Conservation (phyloP, 2,888 invertebrate species). For the Troides helena region DNA sequence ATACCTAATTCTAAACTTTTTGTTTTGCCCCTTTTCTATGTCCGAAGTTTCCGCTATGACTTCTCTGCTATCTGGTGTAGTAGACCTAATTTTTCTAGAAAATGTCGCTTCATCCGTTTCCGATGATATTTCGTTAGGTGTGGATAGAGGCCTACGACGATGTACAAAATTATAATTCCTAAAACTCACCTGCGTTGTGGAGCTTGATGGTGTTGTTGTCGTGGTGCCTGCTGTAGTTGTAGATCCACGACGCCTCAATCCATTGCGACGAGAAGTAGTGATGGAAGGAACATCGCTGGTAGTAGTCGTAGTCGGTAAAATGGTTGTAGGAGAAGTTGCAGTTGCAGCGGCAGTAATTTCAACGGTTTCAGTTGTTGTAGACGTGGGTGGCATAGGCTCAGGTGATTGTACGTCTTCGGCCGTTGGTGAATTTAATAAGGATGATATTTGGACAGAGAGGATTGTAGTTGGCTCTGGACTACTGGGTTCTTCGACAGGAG, state of each 20-base stretch:
- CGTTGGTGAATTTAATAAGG: constrained; percentile 62
- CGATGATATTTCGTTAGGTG: constrained; percentile 66
- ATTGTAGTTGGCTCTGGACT: constrained; percentile 67
- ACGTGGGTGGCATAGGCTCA: constrained; percentile 46
- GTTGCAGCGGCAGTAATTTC: constrained; percentile 45
- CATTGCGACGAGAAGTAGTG: constrained; percentile 47
- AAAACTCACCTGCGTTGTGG: constrained; percentile 78
- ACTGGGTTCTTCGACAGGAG: constrained; percentile 44
- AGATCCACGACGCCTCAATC: constrained; percentile 54
- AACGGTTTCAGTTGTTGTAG: constrained; percentile 46
- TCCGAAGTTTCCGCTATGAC: constrained; percentile 42
- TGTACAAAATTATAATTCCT: constrained; percentile 74
- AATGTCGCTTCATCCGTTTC: constrained; percentile 56
- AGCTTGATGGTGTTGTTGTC: constrained; percentile 47
- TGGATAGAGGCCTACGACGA: constrained; percentile 62
- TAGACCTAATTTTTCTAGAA: constrained; percentile 69
- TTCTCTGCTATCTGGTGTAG: constrained; percentile 74
- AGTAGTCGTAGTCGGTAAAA: constrained; percentile 47
- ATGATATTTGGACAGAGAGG: constrained; percentile 71
- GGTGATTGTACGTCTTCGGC: constrained; percentile 44
- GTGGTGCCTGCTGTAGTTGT: constrained; percentile 46
- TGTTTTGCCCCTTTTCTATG: constrained; percentile 41
- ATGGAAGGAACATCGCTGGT: constrained; percentile 44
- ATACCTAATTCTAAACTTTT: constrained; percentile 54
- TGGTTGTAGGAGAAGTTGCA: constrained; percentile 47